Conservation (phyloP, 2,797 vertebrate genomes). For the Carcharodon carcharias region DNA sequence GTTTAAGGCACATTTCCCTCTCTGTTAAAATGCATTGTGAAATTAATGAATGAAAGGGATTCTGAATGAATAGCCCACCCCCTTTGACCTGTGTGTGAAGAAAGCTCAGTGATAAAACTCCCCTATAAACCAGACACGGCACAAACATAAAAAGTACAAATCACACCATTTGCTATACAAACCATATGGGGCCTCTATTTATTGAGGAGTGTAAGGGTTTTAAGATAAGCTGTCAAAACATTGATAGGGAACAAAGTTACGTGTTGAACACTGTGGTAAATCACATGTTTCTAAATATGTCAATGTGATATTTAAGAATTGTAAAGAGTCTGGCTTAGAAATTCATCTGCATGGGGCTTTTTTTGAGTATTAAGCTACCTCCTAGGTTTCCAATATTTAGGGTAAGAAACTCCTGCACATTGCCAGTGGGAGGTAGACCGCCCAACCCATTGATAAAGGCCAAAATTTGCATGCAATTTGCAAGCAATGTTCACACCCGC, state of each 20-base stretch:
- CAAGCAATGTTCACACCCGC: background rate
- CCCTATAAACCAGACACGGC: background rate
- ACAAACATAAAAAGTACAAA: background rate
- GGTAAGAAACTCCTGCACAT: background rate
- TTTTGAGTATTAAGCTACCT: background rate
- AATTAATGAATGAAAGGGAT: background rate
- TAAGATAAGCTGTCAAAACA: conserved; percentile 25
- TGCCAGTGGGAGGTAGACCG: background rate
- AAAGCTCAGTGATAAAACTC: background rate
- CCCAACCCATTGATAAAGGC: background rate
- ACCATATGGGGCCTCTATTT: conserved; percentile 4
- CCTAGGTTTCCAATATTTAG: background rate
- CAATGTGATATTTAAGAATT: background rate
- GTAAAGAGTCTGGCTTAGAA: background rate
- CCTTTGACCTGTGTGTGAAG: no score
- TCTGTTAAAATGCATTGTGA: background rate
- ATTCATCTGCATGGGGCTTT: background rate
- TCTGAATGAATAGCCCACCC: background rate
- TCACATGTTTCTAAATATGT: conserved; percentile 15
- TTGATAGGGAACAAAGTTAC: background rate
- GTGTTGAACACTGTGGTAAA: background rate
- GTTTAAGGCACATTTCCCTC: background rate
- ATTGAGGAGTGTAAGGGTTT: conserved; percentile 3
- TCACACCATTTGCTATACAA: background rate
- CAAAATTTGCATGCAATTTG: background rate